Percentiles rank a stretch among this genome's conserved stretches.
Conservation (phyloP, 92 coral and sea anemone species). For the Siderastrea radians region DNA sequence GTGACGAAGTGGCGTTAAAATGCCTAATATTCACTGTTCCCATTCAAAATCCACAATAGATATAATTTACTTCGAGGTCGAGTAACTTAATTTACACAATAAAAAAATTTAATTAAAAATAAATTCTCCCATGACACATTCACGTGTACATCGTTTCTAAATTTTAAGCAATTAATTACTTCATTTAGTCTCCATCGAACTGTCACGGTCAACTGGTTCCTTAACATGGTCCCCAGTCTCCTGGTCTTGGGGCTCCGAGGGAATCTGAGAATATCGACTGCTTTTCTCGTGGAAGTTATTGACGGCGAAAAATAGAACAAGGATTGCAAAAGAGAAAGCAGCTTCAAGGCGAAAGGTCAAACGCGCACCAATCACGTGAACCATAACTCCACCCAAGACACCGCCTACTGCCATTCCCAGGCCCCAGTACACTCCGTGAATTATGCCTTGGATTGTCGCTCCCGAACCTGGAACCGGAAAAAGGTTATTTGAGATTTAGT, state of each 20-base stretch:
- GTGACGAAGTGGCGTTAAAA: neutral
- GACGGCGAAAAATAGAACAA: constrained; percentile 71
- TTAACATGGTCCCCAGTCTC: constrained; percentile 50
- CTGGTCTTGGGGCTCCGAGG: constrained; percentile 41
- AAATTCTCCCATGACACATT: neutral
- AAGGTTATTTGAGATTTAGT: neutral
- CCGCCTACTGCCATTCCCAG: constrained; percentile 95
- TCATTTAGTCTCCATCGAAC: neutral
- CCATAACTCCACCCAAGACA: constrained; percentile 83
- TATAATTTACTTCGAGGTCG: neutral
- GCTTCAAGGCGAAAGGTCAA: constrained; percentile 85
- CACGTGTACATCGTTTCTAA: neutral
- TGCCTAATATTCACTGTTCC: neutral
- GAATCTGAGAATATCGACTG: constrained; percentile 48
- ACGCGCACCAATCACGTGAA: constrained; percentile 89
- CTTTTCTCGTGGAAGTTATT: constrained; percentile 69
- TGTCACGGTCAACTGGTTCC: neutral
- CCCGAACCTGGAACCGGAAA: constrained; percentile 70
- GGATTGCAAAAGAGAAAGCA: constrained; percentile 71
- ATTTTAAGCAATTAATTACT: neutral
- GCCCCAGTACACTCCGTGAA: constrained; percentile 97
- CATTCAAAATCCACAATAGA: constrained; percentile 10
- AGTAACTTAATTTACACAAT: neutral
- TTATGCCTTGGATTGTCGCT: constrained; percentile 91
- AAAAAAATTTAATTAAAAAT: neutral